A percentile compares a stretch with the other conserved stretches of the same genome.
Conservation (phyloP, 2,797 vertebrate genomes). For the Sus cebifrons region DNA sequence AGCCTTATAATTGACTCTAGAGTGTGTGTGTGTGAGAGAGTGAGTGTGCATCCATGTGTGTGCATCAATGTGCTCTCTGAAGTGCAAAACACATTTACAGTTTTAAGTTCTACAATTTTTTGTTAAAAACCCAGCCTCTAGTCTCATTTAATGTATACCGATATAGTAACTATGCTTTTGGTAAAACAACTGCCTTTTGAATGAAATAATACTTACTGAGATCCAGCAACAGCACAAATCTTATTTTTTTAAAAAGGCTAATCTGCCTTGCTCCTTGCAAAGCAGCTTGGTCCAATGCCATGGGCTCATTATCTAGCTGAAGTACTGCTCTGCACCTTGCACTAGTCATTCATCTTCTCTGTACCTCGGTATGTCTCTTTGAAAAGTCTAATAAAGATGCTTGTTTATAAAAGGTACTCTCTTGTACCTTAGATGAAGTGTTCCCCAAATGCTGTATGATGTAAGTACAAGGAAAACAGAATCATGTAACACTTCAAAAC, state of each 20-base stretch:
- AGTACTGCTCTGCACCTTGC: neutral
- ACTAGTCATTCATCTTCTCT: neutral
- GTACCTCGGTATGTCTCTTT: neutral
- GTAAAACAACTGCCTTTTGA: neutral
- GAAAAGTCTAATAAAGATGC: conserved; percentile 51
- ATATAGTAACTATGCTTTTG: neutral
- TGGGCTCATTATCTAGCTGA: conserved; percentile 20
- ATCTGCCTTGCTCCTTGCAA: neutral
- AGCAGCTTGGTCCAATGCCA: neutral
- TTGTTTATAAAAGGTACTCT: conserved; percentile 23
- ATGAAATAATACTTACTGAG: neutral
- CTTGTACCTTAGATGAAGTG: neutral
- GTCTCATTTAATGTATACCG: neutral
- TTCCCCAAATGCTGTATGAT: neutral
- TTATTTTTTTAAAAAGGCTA: conserved; percentile 3
- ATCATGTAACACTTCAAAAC: conserved; percentile 77
- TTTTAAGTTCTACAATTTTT: conserved; percentile 10
- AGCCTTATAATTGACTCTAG: neutral
- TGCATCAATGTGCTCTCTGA: neutral
- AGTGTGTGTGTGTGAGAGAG: neutral
- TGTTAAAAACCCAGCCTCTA: conserved; percentile 48
- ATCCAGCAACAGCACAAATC: neutral
- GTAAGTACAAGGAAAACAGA: conserved; percentile 55
- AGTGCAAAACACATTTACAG: neutral
- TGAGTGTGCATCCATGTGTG: neutral